Base-by-base conservation (phyloP, 2,888 invertebrate species). In the Drosophila helvetica region DNA sequence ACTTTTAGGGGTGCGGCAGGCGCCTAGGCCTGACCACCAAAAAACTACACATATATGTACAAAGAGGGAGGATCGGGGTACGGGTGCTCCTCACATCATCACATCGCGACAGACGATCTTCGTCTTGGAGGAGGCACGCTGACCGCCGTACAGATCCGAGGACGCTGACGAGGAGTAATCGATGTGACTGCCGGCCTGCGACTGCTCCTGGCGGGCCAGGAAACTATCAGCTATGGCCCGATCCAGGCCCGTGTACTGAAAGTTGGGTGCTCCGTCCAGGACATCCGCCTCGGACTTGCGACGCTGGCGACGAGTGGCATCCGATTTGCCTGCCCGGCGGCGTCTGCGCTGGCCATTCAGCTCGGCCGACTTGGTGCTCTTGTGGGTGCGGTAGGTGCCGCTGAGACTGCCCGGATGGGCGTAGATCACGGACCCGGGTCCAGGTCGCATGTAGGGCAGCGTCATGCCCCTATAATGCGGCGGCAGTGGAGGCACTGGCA, bases 191-290 rank as follows among this genome's bases (percentile, higher is more conserved):
- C 85, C 80, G n/a, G 80, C 60, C 48, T 88, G 82, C 10, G 88
- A 86, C 74, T 90, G 89, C 59, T 92, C 91, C 74, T 92, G 92
- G 30, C 90, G 91, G 47, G 89, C 91, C 66, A 92, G 72, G 27
- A 92, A 92, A 64, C 86, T 91, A 67, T 92, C 92, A 4, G 92
- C 92, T 62, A 92, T 91, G 62, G 89, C 89, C 45, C 92, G 90
- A 82, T 92, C 92, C 51, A 92, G 65, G 0, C 92, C 92, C 1
- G 90, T 91, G 55, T 92, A 92, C 38, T 90, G 90, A 61, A 92
- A 91, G 15, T 91, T 91, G 30, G 89, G 84, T 42, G 86, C 79
- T n/a, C 89, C 90, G 30, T 90, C 90, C 1, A 91, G 45, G 9
- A 90, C 80, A 79, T 92, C 92, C 10, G 90, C 89, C 61, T 92